phyloP scores from a whole-genome alignment of 2,888 invertebrate genomes.

The Harpalus rubripes region DNA sequence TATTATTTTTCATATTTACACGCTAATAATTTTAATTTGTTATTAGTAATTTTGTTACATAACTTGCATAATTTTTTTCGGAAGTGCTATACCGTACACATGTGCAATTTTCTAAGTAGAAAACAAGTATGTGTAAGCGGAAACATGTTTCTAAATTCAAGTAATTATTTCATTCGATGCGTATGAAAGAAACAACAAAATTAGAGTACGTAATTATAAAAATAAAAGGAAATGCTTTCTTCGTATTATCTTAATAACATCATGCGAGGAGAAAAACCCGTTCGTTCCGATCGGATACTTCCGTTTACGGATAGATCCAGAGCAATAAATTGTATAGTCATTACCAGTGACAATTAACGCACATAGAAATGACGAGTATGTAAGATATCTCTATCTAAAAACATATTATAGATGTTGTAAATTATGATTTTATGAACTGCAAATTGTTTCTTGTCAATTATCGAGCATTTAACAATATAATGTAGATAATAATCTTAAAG shows the following conservation, averaged over 20 bases:
- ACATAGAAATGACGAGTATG: neutral
- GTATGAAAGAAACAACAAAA: too few species aligned
- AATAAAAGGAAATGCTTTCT: slow-evolving; percentile 2
- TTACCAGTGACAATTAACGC: neutral
- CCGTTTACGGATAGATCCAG: neutral
- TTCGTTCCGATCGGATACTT: neutral
- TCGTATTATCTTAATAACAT: neutral
- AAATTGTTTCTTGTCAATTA: too few species aligned
- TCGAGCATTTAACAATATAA: too few species aligned
- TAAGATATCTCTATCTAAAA: neutral
- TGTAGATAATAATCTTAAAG: too few species aligned
- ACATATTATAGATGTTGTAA: too few species aligned
- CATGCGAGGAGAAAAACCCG: neutral
- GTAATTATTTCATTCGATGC: neutral
- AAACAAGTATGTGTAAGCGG: too few species aligned
- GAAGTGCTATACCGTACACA: neutral
- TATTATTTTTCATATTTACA: too few species aligned
- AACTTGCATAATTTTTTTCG: neutral
- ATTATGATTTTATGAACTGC: too few species aligned
- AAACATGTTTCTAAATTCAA: neutral
- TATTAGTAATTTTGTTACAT: too few species aligned
- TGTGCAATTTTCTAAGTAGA: neutral
- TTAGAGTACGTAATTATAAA: neutral
- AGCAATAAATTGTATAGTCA: neutral
- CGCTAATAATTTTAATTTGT: too few species aligned